These are phyloP conservation scores for Synanthedon myopaeformis DNA, from an alignment of 2,888 invertebrate species.

Conservation along the genomic window DNA sequence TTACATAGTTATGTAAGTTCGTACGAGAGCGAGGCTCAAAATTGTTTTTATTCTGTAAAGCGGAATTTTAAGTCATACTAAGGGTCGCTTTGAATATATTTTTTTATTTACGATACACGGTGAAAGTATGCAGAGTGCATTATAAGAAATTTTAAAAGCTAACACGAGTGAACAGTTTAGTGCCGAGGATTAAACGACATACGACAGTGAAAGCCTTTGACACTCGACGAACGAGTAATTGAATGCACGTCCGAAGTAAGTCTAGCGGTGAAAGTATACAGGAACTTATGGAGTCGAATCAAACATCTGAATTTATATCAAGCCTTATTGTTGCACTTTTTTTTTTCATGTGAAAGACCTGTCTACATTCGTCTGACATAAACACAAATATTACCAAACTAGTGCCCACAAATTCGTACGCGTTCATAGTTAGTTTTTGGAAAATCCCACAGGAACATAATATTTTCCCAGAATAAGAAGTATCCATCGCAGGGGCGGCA, in stretches of 20 bases:
- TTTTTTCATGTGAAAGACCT: no score
- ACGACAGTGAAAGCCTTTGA: constrained; percentile 41
- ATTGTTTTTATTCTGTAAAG: background rate
- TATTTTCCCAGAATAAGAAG: no score
- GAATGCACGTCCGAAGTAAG: constrained; percentile 31
- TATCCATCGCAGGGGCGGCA: background rate
- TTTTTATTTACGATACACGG: constrained; percentile 4
- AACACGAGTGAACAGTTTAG: constrained; percentile 21
- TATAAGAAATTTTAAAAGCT: constrained; percentile 11
- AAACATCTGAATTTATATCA: constrained; percentile 1
- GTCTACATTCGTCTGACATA: no score
- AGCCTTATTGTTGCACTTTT: no score
- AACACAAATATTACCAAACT: no score
- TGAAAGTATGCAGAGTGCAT: constrained; percentile 7
- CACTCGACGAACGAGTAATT: constrained; percentile 36
- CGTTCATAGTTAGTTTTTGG: no score
- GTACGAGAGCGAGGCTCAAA: background rate
- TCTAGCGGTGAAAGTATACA: constrained; percentile 8
- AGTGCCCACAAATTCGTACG: no score
- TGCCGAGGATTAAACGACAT: constrained; percentile 21
- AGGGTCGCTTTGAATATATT: constrained; percentile 6
- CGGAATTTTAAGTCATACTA: constrained; percentile 7
- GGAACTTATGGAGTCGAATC: constrained; percentile 7
- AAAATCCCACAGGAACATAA: no score
- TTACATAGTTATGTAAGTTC: background rate